phyloP scores from a whole-genome alignment of 2,888 invertebrate species.

The Ligdia adustata region DNA sequence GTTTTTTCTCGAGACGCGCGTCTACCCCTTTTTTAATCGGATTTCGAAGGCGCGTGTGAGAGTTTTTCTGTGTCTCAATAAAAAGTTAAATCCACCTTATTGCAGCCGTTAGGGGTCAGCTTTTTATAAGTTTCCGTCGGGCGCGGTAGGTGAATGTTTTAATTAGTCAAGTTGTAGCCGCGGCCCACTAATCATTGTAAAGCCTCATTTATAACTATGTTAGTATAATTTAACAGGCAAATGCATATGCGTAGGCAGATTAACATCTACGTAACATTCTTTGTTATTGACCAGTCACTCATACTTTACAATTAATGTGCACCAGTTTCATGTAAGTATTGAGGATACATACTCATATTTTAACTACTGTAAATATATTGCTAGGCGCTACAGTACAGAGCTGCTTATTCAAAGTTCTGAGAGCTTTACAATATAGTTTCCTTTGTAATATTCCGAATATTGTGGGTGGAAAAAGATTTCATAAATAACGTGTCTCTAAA shows the following conservation, averaged over 20 bases:
- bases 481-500: too few species aligned
- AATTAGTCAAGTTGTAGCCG: constrained; percentile 63
- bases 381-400: too few species aligned
- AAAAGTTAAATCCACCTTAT: constrained; percentile 78
- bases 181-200: constrained; percentile 55
- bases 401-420: too few species aligned
- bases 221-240: constrained; percentile 66
- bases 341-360: too few species aligned
- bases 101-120: constrained; percentile 73
- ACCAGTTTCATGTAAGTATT: constrained; percentile 21
- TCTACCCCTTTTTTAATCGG: constrained; percentile 82
- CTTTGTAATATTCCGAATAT: too few species aligned
- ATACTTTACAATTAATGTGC: constrained; percentile 22
- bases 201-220: constrained; percentile 67
- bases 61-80: constrained; percentile 66
- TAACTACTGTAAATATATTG: too few species aligned
- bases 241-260: constrained; percentile 51
- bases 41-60: constrained; percentile 76
- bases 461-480: too few species aligned
- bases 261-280: constrained; percentile 46
- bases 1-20: constrained; percentile 66
- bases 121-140: constrained; percentile 68
- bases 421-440: too few species aligned
- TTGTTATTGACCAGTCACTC: constrained; percentile 28
- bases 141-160: constrained; percentile 76